Evolutionary conservation across 2,113 vertebrate genomes (phyloP).

Genomic region (Pituophis catenifer): DNA sequence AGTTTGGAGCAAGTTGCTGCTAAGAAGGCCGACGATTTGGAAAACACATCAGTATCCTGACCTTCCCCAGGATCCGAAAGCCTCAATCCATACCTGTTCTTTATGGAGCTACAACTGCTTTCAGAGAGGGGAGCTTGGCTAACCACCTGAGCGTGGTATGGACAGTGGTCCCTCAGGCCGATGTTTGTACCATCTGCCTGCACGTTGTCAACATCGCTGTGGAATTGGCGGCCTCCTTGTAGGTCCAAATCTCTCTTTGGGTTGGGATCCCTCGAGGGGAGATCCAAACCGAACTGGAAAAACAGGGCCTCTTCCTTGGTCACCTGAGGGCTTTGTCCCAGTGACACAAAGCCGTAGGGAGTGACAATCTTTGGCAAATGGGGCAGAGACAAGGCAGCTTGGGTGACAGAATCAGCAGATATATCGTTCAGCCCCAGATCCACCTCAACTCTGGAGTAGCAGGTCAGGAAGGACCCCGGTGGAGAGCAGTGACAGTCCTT

Average conservation of each 20-base stretch:
- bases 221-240: background rate
- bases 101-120: background rate
- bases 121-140: background rate
- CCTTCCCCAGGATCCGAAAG: background rate
- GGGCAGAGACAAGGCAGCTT: conserved; percentile 68
- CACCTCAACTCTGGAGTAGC: accelerated
- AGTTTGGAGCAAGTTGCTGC: background rate
- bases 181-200: background rate
- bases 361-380: conserved; percentile 73
- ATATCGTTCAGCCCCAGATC: background rate
- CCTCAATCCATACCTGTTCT: accelerated
- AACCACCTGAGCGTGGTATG: accelerated
- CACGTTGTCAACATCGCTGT: accelerated
- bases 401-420: conserved; percentile 62
- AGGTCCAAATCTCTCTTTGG: accelerated
- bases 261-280: background rate
- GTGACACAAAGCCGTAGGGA: conserved; percentile 69
- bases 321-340: conserved; percentile 78
- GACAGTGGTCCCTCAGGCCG: accelerated
- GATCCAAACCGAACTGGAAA: conserved; percentile 30
- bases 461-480: accelerated
- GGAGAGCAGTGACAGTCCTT: accelerated
- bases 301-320: conserved; percentile 73
- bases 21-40: background rate
- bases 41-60: background rate